Percentiles rank a stretch among this genome's conserved stretches.
Conservation (phyloP, 2,113 vertebrate species). For the Anthoscopus minutus region DNA sequence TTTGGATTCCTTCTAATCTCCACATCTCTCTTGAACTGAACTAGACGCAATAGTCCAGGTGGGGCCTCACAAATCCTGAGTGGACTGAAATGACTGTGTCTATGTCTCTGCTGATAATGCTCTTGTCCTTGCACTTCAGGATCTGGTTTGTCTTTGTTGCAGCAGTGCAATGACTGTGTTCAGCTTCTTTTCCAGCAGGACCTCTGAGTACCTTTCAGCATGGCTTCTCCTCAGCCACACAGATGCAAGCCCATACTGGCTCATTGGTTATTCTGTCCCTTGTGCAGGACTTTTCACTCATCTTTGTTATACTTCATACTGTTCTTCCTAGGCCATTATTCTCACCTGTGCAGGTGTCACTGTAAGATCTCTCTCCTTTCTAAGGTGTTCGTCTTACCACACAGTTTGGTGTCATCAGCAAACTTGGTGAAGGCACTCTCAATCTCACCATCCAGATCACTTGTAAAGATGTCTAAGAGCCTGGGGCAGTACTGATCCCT, state of each 20-base stretch:
- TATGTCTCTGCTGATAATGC: background rate
- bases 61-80: fast-evolving
- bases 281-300: background rate
- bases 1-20: background rate
- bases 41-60: background rate
- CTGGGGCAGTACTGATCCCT: background rate
- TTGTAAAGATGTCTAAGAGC: background rate
- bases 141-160: background rate
- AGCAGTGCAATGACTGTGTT: background rate
- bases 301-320: background rate
- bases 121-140: background rate
- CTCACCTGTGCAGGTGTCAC: background rate
- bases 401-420: background rate
- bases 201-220: fast-evolving
- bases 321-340: background rate
- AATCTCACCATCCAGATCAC: background rate
- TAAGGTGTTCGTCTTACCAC: background rate
- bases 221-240: background rate
- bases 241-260: background rate
- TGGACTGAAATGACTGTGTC: background rate
- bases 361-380: background rate
- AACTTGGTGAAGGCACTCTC: background rate
- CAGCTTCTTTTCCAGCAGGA: background rate
- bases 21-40: background rate
- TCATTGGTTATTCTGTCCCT: background rate